Base-by-base conservation (phyloP, 2,113 vertebrate genomes). In the Callipepla californica region DNA sequence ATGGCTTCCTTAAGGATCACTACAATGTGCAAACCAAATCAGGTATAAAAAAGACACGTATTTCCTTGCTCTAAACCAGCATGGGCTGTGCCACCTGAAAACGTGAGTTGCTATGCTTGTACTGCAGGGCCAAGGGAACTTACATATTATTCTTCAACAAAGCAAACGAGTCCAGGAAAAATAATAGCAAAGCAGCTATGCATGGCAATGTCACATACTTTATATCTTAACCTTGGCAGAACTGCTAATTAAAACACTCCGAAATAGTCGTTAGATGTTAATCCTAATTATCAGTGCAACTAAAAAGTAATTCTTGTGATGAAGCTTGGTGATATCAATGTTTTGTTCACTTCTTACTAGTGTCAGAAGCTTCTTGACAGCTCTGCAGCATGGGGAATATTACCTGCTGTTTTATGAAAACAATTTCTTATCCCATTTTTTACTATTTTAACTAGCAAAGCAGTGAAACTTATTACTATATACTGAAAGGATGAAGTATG, bases 261-360 rank as follows among this genome's bases (percentile, higher is more conserved):
- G 76, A 92, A 89, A 47, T 87, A 93, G 90, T 78, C 53, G 36
- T 65, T 83, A 79, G 47, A 94, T 95, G 58, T 62, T 94, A 93
- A 96, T 95, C 76, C 15, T 72, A 94, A 92, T 92, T 93, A 96
- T 65, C 51, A 74, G 50, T 51, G 40, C 17, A 87, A 58, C 28
- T 92, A 76, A 94, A 84, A 96, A 77, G 65, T 76, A 80, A 85
- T 21, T 88, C 57, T 79, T 82, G 44, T 73, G 83, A 73, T 25
- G 28, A 53, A 68, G 51, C 28, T 26, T 1, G 0, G 23, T 79
- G 9, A 20, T 82, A 67, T 34, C 26, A 62, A 87, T 73, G 40
- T 48, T 81, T 85, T 68, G 28, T 38, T 55, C 66, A 42, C 47
- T 50, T 77, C 66, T 84, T 73, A 32, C 30, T 69, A 84, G 73